Evolutionary conservation across 2,888 invertebrate species (phyloP), one percentile per base, ranked within the genome.

Genomic region (Sesamia inferens): DNA sequence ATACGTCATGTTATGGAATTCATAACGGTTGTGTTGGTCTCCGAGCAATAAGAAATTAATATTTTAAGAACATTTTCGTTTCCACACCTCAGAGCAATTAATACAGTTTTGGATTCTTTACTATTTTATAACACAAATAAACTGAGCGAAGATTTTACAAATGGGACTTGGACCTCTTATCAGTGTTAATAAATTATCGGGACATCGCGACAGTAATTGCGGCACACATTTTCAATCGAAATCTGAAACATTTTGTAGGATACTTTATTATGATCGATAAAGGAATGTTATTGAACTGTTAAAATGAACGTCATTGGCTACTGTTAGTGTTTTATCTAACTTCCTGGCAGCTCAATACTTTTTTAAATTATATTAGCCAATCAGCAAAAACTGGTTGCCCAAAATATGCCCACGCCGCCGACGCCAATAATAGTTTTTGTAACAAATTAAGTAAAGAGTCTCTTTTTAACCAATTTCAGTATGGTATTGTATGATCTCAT

Each of bases 1-100:
- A 59, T 42, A 74, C 54, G 75, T 80, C 81, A 80, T 39, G 39
- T 42, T 75, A n/a, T 62, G 47, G 71, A 71, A 61, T 78, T 54
- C 61, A 48, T 42, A 24, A 55, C 57, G 22, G 1, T 39, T 31
- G 22, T 31, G 24, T 55, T 55, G 14, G 42, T 61, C 13, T 54
- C 71, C 11, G 39, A 31, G 47, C 61, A 55, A 55, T 47, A 47
- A n/a, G 24, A 13, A n/a, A 54, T 22, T 48, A 13, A 44, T 51
- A 42, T 44, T 65, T 57, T 31, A 13, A 44, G 42, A 16, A 13
- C 11, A 22, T n/a, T 51, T n/a, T n/a, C n/a, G n/a, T 54, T 54
- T n/a, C 19, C n/a, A 51, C 3, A 51, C 19, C 51, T 10, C 10
- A 10, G 51, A 51, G 19, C 48, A 51, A 51, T 51, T 51, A 51